These are phyloP conservation scores for Calcarius lapponicus DNA, from an alignment of 2,797 vertebrate genomes.

Conservation along the genomic window DNA sequence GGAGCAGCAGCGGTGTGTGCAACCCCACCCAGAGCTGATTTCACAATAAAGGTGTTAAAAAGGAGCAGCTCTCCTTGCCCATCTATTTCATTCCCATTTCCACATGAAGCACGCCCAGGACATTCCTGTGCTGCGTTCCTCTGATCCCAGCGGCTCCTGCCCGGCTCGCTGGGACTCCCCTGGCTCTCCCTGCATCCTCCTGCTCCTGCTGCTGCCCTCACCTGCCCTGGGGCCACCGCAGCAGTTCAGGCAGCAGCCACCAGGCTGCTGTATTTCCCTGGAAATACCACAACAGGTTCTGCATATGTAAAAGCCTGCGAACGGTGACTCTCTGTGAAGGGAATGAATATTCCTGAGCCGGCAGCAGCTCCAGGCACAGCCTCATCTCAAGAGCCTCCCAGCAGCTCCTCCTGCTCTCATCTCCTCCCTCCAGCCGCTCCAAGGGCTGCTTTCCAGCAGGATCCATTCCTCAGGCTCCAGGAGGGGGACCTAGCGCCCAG, in stretches of 20 bases:
- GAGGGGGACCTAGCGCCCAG: background rate
- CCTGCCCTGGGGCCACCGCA: background rate
- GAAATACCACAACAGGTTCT: slow-evolving; percentile 24
- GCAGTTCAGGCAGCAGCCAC: slow-evolving; percentile 59
- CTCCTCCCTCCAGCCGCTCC: background rate
- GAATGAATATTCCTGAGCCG: background rate
- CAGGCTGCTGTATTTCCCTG: slow-evolving; percentile 64
- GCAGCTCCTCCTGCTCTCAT: background rate
- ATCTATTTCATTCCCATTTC: background rate
- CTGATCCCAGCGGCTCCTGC: background rate
- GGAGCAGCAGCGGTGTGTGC: too few species aligned
- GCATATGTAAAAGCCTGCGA: background rate
- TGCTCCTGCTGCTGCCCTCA: background rate
- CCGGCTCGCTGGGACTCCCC: background rate
- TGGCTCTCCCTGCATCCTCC: background rate
- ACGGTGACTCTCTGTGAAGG: background rate
- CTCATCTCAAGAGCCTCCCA: background rate
- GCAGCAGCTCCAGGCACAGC: background rate
- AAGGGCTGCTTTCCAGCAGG: background rate
- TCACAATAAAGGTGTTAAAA: too few species aligned
- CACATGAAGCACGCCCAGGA: background rate
- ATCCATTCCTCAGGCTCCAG: background rate
- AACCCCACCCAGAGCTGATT: too few species aligned
- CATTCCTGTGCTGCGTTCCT: background rate
- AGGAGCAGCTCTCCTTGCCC: too few species aligned